A percentile compares a stretch with the other conserved stretches of the same genome.
Evolutionary conservation across 2,113 vertebrate genomes (phyloP).

Genomic region (Nerophis lumbriciformis): DNA sequence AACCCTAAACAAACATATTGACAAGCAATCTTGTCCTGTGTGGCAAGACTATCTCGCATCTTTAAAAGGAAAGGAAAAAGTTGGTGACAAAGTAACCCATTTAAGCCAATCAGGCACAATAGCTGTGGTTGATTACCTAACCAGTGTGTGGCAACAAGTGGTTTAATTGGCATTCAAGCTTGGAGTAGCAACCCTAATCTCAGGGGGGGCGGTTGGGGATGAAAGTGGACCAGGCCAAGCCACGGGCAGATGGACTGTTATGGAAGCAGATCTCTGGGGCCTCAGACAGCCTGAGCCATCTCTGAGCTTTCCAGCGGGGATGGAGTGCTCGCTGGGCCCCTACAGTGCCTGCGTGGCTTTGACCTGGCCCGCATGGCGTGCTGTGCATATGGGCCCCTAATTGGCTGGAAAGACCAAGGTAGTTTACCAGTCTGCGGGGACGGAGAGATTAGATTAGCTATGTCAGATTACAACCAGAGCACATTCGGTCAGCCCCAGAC

Average conservation of each 20-base stretch:
- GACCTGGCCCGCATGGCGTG: conserved; percentile 24
- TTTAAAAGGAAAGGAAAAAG: not conserved
- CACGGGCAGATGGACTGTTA: conserved; percentile 53
- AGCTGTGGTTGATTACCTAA: conserved; percentile 30
- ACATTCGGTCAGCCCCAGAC: conserved; percentile 46
- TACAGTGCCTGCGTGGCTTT: conserved; percentile 15
- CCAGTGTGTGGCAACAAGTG: conserved; percentile 24
- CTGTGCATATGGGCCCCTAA: conserved; percentile 49
- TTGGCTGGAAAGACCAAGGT: conserved; percentile 52
- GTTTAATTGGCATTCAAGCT: conserved; percentile 32
- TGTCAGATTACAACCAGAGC: conserved; percentile 56
- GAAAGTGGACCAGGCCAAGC: conserved; percentile 64
- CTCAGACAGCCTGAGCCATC: conserved; percentile 47
- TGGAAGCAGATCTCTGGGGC: conserved; percentile 45
- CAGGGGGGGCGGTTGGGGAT: conserved; percentile 17
- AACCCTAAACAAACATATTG: no score
- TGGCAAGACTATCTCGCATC: no score
- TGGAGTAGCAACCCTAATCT: conserved; percentile 33
- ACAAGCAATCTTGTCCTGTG: not conserved
- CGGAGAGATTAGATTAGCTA: conserved; percentile 59
- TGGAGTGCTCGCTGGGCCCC: conserved; percentile 21
- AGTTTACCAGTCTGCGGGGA: conserved; percentile 38
- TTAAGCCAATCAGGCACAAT: conserved; percentile 13
- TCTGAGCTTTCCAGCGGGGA: conserved; percentile 25
- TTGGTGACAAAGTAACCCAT: not conserved